Base-by-base conservation (phyloP, 30 jellyfish, hydroid and myxozoan species). In the Pseudorhiza aurosa region DNA sequence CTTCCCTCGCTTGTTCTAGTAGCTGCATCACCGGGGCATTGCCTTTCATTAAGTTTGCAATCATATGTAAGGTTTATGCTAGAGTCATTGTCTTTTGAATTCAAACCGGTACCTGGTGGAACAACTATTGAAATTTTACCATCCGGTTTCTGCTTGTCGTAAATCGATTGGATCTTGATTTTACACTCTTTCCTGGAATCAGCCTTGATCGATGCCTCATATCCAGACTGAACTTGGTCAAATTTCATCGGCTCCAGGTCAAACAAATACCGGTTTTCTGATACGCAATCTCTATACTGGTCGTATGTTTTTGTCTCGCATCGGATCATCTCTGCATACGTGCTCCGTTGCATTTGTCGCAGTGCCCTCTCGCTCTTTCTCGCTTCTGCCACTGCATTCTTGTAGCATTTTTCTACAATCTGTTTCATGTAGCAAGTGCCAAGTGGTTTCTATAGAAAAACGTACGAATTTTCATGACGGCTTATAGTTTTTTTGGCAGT, bases 331-430 rank as follows among this genome's bases (percentile, higher is more conserved):
- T 65, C 63, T 11, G 62, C 80, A 43, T 65, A 65, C 35, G 45
- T 18, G 17, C 40, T 65, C 26, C 80, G 35, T 65, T 65, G 80
- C 11, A 65, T 29, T 65, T 36, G 60, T 10, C 63, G 15, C 62
- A 65, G 28, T 42, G 35, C 40, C 56, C 37, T 65, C 18, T 65
- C 63, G 35, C 60, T 35, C 37, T 26, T 36, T 18, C 80, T 37
- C 8, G 80, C 60, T 24, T 11, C 5, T 11, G 4, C 26, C 15
- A 62, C 21, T 36, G 80, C 80, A 1, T 65, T 21, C 28, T 62
- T 65, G 69, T 59, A 59, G 0, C 11, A 28, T 28, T 28, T 50
- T 18, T 19, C 51, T 11, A 59, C 4, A 21, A 25, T 59, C 14
- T 59, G 42, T 8, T 59, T 1, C 5, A 24, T 26, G 17, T 59